Evolutionary conservation across 2,113 vertebrate species (phyloP), one percentile per base, ranked within the genome.

Genomic region (Syrrhaptes paradoxus): DNA sequence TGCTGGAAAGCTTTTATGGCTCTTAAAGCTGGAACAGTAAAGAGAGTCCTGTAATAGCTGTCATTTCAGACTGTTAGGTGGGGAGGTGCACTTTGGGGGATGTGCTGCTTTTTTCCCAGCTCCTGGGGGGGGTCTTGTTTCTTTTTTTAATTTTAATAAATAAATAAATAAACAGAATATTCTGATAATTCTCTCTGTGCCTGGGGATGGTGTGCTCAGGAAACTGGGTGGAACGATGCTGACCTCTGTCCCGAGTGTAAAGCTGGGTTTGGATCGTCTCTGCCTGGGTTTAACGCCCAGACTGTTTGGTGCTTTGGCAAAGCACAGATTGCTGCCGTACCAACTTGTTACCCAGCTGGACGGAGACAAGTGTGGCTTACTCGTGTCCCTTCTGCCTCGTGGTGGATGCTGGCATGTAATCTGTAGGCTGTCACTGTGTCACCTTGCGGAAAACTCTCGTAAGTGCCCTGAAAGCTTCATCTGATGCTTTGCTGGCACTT

Each of bases 11-110:
- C 74, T 90, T 90, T 95, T 94, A 75, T 41, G 74, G 71, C 59
- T 91, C 58, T 65, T 92, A 54, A 68, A 72, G 43, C 85, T 76
- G 90, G 63, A 95, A 67, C 51, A 84, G 85, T 94, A 95, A 78
- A 89, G 46, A 63, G 17, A 46, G 55, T 41, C 49, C 72, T 4
- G 2, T 65, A 58, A 62, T 86, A 43, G 65, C n/a, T 91, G 63
- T 96, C 85, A 34, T 17, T 75, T 77, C 52, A 54, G 32, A 13
- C 12, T 51, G 25, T 34, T 48, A 66, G 75, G 45, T 12, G 25
- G 10, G 8, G n/a, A n/a, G 41, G 14, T 62, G 12, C 0, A 2
- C 51, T 91, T 12, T 22, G 10, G 8, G n/a, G 34, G 41, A 13
- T 62, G 12, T 0, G 25, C 43, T 78, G 24, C 68, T 65, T 46